These are phyloP conservation scores for Drosophila murphyi DNA, from an alignment of 1,140 invertebrate species.

Conservation along the genomic window DNA sequence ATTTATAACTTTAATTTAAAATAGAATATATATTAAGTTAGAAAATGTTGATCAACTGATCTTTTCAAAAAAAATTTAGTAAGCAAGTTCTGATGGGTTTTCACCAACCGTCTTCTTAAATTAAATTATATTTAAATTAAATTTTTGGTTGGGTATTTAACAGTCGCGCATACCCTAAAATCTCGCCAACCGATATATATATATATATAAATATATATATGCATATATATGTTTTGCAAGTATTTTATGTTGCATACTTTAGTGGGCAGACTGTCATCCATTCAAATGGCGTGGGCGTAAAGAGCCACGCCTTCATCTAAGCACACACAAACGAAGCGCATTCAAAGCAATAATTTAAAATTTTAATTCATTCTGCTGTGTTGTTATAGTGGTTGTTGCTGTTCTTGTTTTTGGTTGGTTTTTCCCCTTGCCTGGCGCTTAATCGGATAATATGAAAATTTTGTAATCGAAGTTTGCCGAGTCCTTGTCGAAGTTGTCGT, in stretches of 20 bases:
- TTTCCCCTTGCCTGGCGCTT: constrained; percentile 34
- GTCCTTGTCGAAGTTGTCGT: constrained; percentile 57
- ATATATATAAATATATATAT: not conserved
- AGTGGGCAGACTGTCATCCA: not conserved
- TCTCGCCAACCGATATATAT: not conserved
- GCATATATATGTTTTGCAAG: constrained; percentile 4
- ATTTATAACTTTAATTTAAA: no score
- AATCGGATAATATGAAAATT: constrained; percentile 74
- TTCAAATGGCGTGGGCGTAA: constrained; percentile 41
- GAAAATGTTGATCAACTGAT: no score
- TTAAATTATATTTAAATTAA: no score
- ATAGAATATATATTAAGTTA: no score
- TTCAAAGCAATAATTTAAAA: constrained; percentile 73
- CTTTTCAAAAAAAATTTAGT: no score
- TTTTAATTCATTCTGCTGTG: constrained; percentile 61
- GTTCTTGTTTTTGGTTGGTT: not conserved
- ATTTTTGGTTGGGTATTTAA: not conserved
- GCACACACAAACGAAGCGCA: constrained; percentile 9
- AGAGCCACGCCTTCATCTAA: constrained; percentile 28
- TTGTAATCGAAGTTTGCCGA: constrained; percentile 76
- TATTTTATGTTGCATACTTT: constrained; percentile 66
- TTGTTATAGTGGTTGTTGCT: constrained; percentile 1
- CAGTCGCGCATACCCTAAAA: not conserved
- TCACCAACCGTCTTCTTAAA: no score
- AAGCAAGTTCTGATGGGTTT: no score